Evolutionary conservation across 2,797 vertebrate genomes (phyloP).

Genomic region (Lateolabrax maculatus): DNA sequence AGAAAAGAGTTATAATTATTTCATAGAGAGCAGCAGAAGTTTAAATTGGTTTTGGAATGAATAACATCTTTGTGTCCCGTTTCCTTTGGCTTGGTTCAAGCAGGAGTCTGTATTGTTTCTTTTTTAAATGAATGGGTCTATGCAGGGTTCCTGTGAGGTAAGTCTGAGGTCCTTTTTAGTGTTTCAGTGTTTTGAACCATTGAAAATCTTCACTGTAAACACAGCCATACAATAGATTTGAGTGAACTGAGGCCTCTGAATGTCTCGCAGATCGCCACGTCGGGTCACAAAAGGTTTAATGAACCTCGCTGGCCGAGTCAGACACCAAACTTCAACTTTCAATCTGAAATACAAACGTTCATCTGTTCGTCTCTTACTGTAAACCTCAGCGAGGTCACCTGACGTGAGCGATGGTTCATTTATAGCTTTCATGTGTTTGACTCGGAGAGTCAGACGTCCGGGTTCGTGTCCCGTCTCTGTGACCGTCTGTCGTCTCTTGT

Average conservation of each 20-base stretch:
- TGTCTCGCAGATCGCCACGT: too few relatives aligned
- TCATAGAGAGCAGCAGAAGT: not conserved
- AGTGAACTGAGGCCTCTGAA: not conserved
- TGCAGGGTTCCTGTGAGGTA: slow-evolving; percentile 34
- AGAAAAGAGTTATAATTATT: not conserved
- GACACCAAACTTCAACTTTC: not conserved
- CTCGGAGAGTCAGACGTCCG: slow-evolving; percentile 15
- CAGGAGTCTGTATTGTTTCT: slow-evolving; percentile 25
- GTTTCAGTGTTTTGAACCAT: not conserved
- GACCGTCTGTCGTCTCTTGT: slow-evolving; percentile 12
- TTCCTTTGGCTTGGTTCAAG: not conserved
- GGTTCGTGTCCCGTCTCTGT: slow-evolving; percentile 18
- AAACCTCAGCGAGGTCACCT: not conserved
- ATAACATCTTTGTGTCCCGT: slow-evolving; percentile 10
- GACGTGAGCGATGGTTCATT: not conserved
- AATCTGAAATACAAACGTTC: not conserved
- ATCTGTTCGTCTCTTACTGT: not conserved
- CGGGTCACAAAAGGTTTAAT: not conserved
- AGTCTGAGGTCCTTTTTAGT: slow-evolving; percentile 1
- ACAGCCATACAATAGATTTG: not conserved
- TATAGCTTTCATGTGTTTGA: not conserved
- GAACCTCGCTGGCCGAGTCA: not conserved
- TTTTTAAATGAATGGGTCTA: slow-evolving; percentile 1
- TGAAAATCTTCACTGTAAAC: not conserved
- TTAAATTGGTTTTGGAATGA: slow-evolving; percentile 2